Conservation (phyloP, 2,797 vertebrate species). For the Craterocephalus amniculus region DNA sequence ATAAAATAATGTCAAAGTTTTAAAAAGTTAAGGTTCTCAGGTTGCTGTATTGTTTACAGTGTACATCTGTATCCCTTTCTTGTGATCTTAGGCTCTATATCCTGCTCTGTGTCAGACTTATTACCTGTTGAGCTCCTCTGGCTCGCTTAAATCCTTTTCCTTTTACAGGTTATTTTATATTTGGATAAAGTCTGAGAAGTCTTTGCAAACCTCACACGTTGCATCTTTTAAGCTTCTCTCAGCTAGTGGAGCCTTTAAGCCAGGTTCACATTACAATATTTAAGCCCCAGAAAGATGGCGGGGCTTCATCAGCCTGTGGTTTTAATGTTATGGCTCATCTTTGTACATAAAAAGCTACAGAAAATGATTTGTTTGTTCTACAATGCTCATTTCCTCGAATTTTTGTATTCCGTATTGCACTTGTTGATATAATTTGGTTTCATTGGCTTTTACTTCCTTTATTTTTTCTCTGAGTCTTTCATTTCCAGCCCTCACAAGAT, state of each 20-base stretch:
- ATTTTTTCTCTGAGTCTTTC: constrained; percentile 79
- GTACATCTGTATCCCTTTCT: too few species aligned
- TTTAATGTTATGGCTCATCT: neutral
- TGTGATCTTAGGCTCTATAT: too few species aligned
- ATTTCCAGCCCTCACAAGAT: constrained; percentile 55
- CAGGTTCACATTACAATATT: too few species aligned
- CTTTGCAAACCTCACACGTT: too few species aligned
- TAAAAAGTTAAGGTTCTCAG: neutral
- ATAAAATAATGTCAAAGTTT: neutral
- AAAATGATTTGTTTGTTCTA: neutral
- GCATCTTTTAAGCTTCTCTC: too few species aligned
- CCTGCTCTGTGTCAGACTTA: too few species aligned
- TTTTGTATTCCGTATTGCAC: constrained; percentile 62
- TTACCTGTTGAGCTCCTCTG: neutral
- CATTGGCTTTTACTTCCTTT: constrained; percentile 65
- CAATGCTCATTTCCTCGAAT: neutral
- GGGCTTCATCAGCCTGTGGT: neutral
- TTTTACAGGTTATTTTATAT: too few species aligned
- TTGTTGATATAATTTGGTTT: constrained; percentile 86
- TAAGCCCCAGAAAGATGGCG: too few species aligned
- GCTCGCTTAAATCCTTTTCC: too few species aligned
- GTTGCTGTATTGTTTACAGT: neutral
- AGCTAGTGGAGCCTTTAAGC: too few species aligned
- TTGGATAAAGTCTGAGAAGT: too few species aligned
- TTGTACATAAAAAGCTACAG: neutral